Conservation (phyloP, 2,797 vertebrate species). For the Megaceryle alcyon region DNA sequence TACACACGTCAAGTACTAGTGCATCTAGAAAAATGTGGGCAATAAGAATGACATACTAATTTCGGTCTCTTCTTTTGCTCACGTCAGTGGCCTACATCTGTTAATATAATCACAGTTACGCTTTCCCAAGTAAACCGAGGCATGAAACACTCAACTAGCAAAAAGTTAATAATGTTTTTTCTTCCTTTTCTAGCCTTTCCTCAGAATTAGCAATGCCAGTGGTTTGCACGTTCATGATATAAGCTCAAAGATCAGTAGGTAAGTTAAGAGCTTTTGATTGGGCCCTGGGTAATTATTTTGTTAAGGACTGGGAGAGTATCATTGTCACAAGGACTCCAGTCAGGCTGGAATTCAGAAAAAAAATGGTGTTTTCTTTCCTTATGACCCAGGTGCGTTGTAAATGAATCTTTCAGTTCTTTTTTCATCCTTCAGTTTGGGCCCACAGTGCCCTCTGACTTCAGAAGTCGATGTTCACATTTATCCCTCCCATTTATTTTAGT, state of each 20-base stretch:
- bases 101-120: slow-evolving; percentile 3
- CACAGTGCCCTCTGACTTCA: neutral
- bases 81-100: slow-evolving; percentile 33
- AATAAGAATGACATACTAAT: slow-evolving; percentile 48
- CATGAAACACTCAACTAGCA: neutral
- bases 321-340: neutral
- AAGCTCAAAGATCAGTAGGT: neutral
- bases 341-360: neutral
- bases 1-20: slow-evolving; percentile 22
- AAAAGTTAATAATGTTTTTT: neutral
- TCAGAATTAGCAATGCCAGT: neutral
- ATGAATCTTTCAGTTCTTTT: neutral
- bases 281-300: neutral
- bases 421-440: neutral
- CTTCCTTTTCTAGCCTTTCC: neutral
- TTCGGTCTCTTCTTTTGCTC: slow-evolving; percentile 22
- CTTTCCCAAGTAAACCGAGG: slow-evolving; percentile 9
- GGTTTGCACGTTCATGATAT: neutral
- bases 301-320: neutral
- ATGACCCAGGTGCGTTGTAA: neutral
- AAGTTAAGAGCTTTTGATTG: neutral
- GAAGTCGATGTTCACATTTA: neutral
- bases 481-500: neutral
- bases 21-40: slow-evolving; percentile 29
- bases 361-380: neutral